A percentile compares a stretch with the other conserved stretches of the same genome.
phyloP scores from a whole-genome alignment of 2,797 vertebrate species.

The Neomorphus geoffroyi region DNA sequence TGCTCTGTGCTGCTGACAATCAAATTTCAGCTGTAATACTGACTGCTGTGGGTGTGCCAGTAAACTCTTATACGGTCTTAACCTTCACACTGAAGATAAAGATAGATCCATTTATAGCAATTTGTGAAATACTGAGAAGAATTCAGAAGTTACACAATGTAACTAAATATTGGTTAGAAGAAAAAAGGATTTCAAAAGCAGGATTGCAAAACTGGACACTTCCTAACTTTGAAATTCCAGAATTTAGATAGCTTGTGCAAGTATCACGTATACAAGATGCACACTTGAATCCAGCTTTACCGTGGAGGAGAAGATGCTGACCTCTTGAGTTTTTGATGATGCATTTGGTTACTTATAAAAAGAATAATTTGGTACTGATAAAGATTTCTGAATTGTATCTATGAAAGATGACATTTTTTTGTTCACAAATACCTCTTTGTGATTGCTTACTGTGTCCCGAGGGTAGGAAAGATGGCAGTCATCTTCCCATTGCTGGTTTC shows the following conservation, averaged over 20 bases:
- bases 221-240: background rate
- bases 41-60: background rate
- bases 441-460: background rate
- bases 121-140: background rate
- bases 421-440: background rate
- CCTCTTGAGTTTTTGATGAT: background rate
- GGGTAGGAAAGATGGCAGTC: background rate
- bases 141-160: background rate
- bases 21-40: rapidly evolving
- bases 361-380: background rate
- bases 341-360: background rate
- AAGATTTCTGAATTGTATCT: background rate
- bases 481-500: background rate
- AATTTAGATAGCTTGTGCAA: background rate
- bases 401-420: background rate
- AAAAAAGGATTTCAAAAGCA: background rate
- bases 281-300: background rate
- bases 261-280: rapidly evolving
- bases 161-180: background rate
- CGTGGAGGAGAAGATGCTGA: background rate
- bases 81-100: background rate
- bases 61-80: background rate
- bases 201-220: background rate
- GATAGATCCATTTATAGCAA: background rate
- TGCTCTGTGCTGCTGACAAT: background rate